These are phyloP conservation scores for Myripristis jacobus DNA, from an alignment of 2,797 vertebrate species.

Conservation along the genomic window DNA sequence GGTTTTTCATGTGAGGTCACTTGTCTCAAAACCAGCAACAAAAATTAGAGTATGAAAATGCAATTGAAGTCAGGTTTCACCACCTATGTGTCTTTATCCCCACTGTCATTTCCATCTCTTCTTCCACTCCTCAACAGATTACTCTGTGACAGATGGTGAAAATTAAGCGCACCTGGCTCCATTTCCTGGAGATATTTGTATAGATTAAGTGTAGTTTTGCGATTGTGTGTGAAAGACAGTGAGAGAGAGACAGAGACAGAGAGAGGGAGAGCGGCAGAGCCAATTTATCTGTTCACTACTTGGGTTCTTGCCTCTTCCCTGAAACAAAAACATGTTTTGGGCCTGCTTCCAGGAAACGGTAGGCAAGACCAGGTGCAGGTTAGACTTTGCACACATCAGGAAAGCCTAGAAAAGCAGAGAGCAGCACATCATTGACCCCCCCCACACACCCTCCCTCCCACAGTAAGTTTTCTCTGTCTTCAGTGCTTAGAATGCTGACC, in stretches of 20 bases:
- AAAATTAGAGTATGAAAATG: conserved; percentile 15
- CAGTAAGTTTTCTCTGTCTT: not conserved
- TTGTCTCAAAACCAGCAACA: not conserved
- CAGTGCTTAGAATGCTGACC: conserved; percentile 12
- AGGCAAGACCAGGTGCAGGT: conserved; percentile 29
- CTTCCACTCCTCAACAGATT: conserved; percentile 16
- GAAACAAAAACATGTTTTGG: conserved; percentile 50
- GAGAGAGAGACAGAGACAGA: no score
- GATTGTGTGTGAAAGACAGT: conserved; percentile 39
- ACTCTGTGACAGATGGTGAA: conserved; percentile 33
- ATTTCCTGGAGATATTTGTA: conserved; percentile 39
- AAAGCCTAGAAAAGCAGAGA: not conserved
- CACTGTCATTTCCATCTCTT: conserved; percentile 18
- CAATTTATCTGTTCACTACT: conserved; percentile 52
- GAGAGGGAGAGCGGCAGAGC: conserved; percentile 6
- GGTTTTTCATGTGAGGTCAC: conserved; percentile 4
- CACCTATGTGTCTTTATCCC: conserved; percentile 8
- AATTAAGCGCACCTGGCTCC: conserved; percentile 59
- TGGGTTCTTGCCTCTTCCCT: conserved; percentile 32
- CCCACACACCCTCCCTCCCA: not conserved
- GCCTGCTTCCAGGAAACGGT: conserved; percentile 53
- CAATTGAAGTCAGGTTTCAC: conserved; percentile 10
- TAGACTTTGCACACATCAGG: conserved; percentile 22
- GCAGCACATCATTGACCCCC: not conserved
- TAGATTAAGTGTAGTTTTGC: conserved; percentile 23